Percentiles rank a stretch among this genome's conserved stretches.
Conservation (phyloP, 2,888 invertebrate species). For the Sinohyriopsis cumingii region DNA sequence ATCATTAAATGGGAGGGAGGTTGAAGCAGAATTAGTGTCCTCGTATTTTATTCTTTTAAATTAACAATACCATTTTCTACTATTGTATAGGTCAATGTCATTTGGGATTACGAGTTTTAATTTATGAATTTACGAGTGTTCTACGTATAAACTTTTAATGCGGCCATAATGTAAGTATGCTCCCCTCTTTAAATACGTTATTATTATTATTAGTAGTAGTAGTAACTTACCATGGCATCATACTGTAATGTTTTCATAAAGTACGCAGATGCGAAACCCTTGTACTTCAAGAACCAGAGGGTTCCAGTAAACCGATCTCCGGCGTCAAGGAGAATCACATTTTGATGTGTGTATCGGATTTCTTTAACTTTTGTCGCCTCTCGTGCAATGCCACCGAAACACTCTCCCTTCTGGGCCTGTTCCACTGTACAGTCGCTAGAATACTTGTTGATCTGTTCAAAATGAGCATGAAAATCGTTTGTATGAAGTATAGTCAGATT, state of each 20-base stretch:
- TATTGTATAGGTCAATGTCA: too few relatives aligned
- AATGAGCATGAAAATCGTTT: conserved; percentile 91
- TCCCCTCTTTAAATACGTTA: too few relatives aligned
- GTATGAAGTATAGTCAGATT: conserved; percentile 87
- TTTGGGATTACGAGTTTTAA: too few relatives aligned
- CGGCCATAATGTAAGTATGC: too few relatives aligned
- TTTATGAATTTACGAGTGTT: too few relatives aligned
- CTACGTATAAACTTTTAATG: too few relatives aligned
- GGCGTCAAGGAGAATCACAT: conserved; percentile 88
- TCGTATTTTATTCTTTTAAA: too few relatives aligned
- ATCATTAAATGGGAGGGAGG: too few relatives aligned
- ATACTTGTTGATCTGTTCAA: conserved; percentile 83
- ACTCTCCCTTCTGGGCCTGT: conserved; percentile 72
- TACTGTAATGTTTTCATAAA: conserved; percentile 86
- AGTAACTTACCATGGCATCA: conserved; percentile 79
- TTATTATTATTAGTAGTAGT: neutral
- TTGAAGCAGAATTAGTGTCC: too few relatives aligned
- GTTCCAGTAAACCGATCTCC: conserved; percentile 95
- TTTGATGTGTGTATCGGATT: conserved; percentile 29
- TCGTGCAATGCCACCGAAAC: conserved; percentile 91
- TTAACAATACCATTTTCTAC: too few relatives aligned
- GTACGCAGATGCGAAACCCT: conserved; percentile 84
- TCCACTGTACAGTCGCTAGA: conserved; percentile 76
- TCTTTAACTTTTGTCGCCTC: conserved; percentile 35
- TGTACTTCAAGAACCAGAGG: conserved; percentile 87